phyloP scores from a whole-genome alignment of 2,888 invertebrate genomes.

The Drosophila mettleri region DNA sequence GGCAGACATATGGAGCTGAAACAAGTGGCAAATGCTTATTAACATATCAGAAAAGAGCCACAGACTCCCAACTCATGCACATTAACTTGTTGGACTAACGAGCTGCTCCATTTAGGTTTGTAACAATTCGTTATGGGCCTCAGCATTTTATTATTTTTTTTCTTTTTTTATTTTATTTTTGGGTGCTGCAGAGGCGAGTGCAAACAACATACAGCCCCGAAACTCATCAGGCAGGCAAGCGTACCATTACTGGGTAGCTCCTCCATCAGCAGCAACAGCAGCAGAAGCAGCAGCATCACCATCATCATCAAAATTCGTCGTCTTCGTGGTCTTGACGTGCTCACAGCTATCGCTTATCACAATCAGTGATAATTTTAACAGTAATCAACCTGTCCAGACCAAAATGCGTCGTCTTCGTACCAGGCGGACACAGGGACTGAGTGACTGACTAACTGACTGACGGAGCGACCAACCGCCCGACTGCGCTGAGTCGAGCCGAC shows the following conservation, averaged over 20 bases:
- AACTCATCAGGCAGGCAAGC: constrained; percentile 50
- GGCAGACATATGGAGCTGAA: neutral
- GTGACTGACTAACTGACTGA: constrained; percentile 35
- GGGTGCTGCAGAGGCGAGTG: constrained; percentile 23
- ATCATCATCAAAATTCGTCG: constrained; percentile 65
- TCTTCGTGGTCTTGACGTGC: constrained; percentile 68
- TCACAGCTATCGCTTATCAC: constrained; percentile 82
- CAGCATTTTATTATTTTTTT: too few relatives aligned
- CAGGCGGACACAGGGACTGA: constrained; percentile 45
- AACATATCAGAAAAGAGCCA: constrained; percentile 71
- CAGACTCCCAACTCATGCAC: constrained; percentile 51
- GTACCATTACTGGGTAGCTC: constrained; percentile 35
- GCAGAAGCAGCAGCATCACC: constrained; percentile 46
- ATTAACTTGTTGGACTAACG: constrained; percentile 79
- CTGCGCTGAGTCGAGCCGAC: constrained; percentile 1
- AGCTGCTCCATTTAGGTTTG: constrained; percentile 79
- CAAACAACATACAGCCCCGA: constrained; percentile 47
- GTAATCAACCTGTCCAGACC: constrained; percentile 79
- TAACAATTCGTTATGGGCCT: constrained; percentile 80
- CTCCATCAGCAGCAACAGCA: constrained; percentile 34
- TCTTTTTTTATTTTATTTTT: constrained; percentile 20
- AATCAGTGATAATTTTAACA: constrained; percentile 82
- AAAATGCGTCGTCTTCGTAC: constrained; percentile 57
- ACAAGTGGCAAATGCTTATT: constrained; percentile 78
- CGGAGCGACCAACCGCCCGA: constrained; percentile 8